phyloP scores from a whole-genome alignment of 2,797 vertebrate genomes.

The Champsocephalus gunnari region DNA sequence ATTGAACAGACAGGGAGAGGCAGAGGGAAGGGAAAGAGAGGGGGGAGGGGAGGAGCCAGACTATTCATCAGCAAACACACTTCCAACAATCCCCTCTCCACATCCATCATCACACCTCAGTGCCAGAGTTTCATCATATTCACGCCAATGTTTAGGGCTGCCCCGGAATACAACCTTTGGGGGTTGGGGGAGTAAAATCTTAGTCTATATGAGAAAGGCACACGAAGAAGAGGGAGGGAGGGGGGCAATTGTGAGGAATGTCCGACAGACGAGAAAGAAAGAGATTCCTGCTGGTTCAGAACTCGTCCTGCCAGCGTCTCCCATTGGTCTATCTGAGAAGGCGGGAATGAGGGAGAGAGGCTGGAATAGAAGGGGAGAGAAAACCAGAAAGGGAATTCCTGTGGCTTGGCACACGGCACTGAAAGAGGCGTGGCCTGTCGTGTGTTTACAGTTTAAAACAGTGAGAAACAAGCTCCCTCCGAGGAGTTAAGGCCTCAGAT shows the following conservation, averaged over 20 bases:
- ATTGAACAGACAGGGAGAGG: slow-evolving; percentile 48
- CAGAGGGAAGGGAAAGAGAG: background rate
- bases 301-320: slow-evolving; percentile 59
- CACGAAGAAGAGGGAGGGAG: slow-evolving; percentile 6
- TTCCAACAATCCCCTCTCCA: slow-evolving; percentile 57
- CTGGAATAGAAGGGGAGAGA: slow-evolving; percentile 76
- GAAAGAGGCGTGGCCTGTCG: slow-evolving; percentile 80
- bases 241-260: slow-evolving; percentile 66
- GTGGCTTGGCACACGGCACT: slow-evolving; percentile 81
- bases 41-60: slow-evolving; percentile 1
- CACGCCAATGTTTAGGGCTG: slow-evolving; percentile 39
- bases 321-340: slow-evolving; percentile 76
- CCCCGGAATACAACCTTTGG: slow-evolving; percentile 50
- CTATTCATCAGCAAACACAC: slow-evolving; percentile 62
- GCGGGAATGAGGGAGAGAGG: slow-evolving; percentile 80
- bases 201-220: slow-evolving; percentile 38
- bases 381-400: slow-evolving; percentile 84
- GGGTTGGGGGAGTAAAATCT: background rate
- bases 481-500: slow-evolving; percentile 59
- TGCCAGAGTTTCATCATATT: slow-evolving; percentile 59
- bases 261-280: slow-evolving; percentile 51
- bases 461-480: slow-evolving; percentile 79
- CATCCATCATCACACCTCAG: slow-evolving; percentile 64
- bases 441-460: slow-evolving; percentile 81
- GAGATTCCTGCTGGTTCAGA: slow-evolving; percentile 67